A percentile compares a stretch with the other conserved stretches of the same genome.
These are phyloP conservation scores for Dryoscopus gambensis DNA, from an alignment of 2,113 vertebrate genomes.

Conservation along the genomic window DNA sequence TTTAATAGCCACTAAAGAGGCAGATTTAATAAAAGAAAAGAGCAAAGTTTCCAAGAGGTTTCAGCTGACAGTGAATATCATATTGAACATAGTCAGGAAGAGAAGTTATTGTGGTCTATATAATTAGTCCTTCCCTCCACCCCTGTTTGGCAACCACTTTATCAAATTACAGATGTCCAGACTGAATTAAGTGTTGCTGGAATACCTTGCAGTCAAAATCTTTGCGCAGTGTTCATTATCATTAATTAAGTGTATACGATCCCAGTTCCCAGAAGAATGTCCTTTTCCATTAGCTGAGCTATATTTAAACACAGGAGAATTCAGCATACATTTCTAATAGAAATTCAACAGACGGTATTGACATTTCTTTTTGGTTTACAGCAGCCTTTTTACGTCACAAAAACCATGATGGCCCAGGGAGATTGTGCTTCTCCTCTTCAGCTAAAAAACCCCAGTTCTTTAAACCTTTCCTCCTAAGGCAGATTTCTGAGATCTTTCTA, in stretches of 20 bases:
- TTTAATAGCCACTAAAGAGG: background rate
- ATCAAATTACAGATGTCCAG: background rate
- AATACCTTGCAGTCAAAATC: slow-evolving; percentile 11
- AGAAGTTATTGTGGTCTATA: background rate
- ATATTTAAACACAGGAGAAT: slow-evolving; percentile 14
- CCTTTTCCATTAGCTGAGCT: background rate
- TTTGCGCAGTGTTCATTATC: background rate
- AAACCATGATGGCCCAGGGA: background rate
- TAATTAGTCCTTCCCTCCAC: background rate
- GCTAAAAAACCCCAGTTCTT: background rate
- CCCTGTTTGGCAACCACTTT: background rate
- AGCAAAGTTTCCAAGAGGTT: background rate
- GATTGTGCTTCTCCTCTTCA: background rate
- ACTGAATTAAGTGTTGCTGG: background rate
- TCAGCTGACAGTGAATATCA: background rate
- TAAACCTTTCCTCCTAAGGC: background rate
- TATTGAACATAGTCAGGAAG: background rate
- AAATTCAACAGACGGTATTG: background rate
- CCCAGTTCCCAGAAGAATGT: background rate
- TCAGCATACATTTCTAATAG: slow-evolving; percentile 7
- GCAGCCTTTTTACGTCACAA: background rate
- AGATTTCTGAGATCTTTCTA: background rate
- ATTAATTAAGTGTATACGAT: background rate
- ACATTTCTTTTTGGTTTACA: background rate
- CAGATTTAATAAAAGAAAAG: background rate